phyloP scores from a whole-genome alignment of 2,797 vertebrate species.

The Gallinago solitaria region DNA sequence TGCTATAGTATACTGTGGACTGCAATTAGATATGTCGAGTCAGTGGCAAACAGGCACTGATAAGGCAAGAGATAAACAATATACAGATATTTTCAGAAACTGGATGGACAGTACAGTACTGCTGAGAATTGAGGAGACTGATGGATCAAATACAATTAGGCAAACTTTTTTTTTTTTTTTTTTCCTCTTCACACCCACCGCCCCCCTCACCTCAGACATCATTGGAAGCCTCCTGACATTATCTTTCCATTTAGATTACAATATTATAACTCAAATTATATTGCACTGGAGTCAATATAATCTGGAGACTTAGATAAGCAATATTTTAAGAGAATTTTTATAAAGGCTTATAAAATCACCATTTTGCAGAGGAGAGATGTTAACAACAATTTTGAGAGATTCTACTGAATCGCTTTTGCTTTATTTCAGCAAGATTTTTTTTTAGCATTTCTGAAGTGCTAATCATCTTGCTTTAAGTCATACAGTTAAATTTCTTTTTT shows the following conservation, averaged over 20 bases:
- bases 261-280: neutral
- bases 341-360: neutral
- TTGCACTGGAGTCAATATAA: neutral
- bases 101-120: neutral
- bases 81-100: neutral
- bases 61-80: neutral
- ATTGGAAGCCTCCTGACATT: neutral
- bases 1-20: neutral
- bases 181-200: rapidly evolving
- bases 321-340: neutral
- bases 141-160: neutral
- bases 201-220: too few relatives aligned
- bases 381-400: neutral
- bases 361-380: neutral
- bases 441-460: neutral
- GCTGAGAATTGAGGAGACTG: neutral
- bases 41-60: neutral
- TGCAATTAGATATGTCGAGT: neutral
- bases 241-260: neutral
- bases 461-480: neutral
- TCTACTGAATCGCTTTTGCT: neutral
- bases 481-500: neutral
- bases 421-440: neutral
- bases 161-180: neutral
- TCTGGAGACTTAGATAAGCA: neutral